Base-by-base conservation (phyloP, 2,113 vertebrate species). In the Carollia perspicillata region DNA sequence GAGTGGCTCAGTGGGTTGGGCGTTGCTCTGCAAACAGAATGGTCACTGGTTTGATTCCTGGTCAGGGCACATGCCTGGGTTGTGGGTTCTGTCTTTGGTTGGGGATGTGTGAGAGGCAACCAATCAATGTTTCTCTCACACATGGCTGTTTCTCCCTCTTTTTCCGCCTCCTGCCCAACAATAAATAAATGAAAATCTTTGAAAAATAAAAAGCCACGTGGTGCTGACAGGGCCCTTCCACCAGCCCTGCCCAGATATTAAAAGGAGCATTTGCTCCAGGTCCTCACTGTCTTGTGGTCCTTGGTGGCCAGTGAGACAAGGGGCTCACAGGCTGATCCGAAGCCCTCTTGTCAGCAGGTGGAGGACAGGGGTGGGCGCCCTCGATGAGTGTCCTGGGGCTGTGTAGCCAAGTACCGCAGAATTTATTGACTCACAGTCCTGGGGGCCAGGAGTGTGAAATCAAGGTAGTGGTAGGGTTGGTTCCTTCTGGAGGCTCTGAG, bases 161-260 rank as follows among this genome's bases (percentile, higher is more conserved):
- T 63, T 30, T 13, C 58, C 28, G 26, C 60, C 4, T 13, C 60
- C 60, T 5, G 10, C 10, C 28, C 11, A 13, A 13, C 23, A 60
- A 60, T 60, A 63, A 63, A 63, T 63, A 63, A 63, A 63, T 63
- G 23, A 30, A 63, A 63, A 63, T 30, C 60, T 63, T 63, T 63
- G 14, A 63, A 63, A 63, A 37, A 75, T 11, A 9, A 63, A 37
- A 79, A 77, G 55, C 53, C 7, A 0, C 11, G 1, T 51, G 65
- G 68, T 91, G 77, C 71, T 4, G 28, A 30, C 7, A 22, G 79
- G 9, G 18, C 23, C 49, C 0, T 6, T n/a, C 65, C 12, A 5
- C 51, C 58, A 47, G 86, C 53, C 66, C 49, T 40, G 1, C 71
- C 40, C 26, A 53, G 84, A 28, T 40, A 91, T 93, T 96, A 97